phyloP scores from a whole-genome alignment of 2,888 invertebrate species.

The Sesia apiformis region DNA sequence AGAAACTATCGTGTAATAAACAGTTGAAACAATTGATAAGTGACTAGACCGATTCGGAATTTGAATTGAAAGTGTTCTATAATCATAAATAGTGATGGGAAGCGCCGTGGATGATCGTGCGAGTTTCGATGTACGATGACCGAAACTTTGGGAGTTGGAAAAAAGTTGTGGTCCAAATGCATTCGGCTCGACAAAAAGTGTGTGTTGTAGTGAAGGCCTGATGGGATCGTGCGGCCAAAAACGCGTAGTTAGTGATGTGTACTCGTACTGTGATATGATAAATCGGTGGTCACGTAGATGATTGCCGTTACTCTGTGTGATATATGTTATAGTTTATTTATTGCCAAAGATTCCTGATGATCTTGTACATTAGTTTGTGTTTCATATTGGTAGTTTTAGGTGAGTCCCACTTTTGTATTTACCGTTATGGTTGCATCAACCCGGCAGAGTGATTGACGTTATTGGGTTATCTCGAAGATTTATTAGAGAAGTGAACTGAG shows the following conservation, averaged over 20 bases:
- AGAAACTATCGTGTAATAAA: slow-evolving; percentile 60
- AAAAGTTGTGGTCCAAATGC: slow-evolving; percentile 67
- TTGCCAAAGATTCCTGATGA: slow-evolving; percentile 75
- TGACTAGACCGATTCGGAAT: slow-evolving; percentile 40
- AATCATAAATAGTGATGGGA: slow-evolving; percentile 43
- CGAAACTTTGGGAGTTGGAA: slow-evolving; percentile 47
- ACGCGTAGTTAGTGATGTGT: slow-evolving; percentile 70
- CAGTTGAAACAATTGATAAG: slow-evolving; percentile 51
- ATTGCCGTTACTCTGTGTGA: slow-evolving; percentile 64
- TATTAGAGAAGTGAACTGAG: slow-evolving; percentile 25
- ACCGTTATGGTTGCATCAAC: slow-evolving; percentile 12
- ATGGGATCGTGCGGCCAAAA: slow-evolving; percentile 67
- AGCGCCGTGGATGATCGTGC: slow-evolving; percentile 29
- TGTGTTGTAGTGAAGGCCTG: slow-evolving; percentile 65
- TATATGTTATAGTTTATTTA: slow-evolving; percentile 67
- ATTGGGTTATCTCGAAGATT: slow-evolving; percentile 36
- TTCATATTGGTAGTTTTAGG: slow-evolving; percentile 75
- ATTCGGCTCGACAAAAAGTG: slow-evolving; percentile 60
- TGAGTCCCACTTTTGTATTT: slow-evolving; percentile 36
- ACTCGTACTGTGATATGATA: slow-evolving; percentile 71
- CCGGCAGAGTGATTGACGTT: slow-evolving; percentile 13
- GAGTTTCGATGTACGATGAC: slow-evolving; percentile 50
- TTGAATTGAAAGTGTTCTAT: slow-evolving; percentile 20
- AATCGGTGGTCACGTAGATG: slow-evolving; percentile 66
- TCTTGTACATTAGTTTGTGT: slow-evolving; percentile 74